These are phyloP conservation scores for Scolopax bukidnonensis DNA, from an alignment of 2,797 vertebrate species.

Conservation along the genomic window DNA sequence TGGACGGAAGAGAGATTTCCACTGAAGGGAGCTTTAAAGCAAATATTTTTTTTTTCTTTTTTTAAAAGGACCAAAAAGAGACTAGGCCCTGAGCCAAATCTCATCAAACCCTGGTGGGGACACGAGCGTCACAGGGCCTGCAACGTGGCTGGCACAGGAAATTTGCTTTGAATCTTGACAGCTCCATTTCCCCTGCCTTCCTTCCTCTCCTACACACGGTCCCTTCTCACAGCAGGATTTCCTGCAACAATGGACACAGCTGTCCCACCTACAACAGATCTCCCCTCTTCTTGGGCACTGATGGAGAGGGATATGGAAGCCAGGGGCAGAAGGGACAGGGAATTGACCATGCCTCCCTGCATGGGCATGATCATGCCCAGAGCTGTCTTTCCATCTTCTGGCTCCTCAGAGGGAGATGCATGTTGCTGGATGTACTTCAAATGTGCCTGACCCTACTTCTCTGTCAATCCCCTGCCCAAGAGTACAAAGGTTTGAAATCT, in stretches of 20 bases:
- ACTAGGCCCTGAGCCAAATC: not conserved
- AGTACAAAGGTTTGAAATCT: not conserved
- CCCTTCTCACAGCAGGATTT: not conserved
- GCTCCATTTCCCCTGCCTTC: not conserved
- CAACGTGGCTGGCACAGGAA: not conserved
- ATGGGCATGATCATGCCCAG: not conserved
- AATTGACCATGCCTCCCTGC: too few species aligned
- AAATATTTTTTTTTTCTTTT: not conserved
- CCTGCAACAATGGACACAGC: not conserved
- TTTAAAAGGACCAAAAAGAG: not conserved
- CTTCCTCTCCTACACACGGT: not conserved
- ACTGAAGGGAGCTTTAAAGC: not conserved
- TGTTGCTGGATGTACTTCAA: not conserved
- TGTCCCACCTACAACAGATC: not conserved
- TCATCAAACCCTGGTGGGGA: not conserved
- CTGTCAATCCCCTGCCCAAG: not conserved
- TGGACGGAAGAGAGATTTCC: not conserved
- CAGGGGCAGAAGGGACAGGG: not conserved
- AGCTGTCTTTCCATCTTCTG: not conserved
- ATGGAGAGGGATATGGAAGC: fast-evolving
- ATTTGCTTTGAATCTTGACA: not conserved
- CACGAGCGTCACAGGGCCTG: fast-evolving
- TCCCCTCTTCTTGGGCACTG: fast-evolving
- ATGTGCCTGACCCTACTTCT: not conserved
- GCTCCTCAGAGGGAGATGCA: not conserved